phyloP scores from a whole-genome alignment of 2,888 invertebrate species.

The Watsonalla cultraria region DNA sequence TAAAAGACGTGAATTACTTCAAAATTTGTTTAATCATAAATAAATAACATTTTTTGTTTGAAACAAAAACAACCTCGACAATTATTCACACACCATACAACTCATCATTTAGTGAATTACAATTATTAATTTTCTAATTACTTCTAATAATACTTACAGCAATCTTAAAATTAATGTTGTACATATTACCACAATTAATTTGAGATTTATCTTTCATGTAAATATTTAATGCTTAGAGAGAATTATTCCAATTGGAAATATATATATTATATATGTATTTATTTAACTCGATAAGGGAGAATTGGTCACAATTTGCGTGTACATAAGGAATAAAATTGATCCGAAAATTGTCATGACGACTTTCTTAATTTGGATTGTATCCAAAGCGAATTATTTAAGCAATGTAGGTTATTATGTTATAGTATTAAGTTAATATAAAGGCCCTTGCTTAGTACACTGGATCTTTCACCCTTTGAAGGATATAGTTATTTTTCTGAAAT shows the following conservation, averaged over 20 bases:
- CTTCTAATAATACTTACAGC: constrained; percentile 78
- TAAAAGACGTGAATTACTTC: constrained; percentile 52
- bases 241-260: constrained; percentile 64
- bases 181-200: constrained; percentile 76
- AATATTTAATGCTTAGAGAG: constrained; percentile 73
- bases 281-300: constrained; percentile 32
- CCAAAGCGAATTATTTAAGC: neutral
- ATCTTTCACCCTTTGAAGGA: neutral
- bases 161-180: constrained; percentile 73
- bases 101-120: constrained; percentile 72
- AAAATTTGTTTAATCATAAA: constrained; percentile 78
- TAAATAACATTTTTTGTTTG: constrained; percentile 78
- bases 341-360: neutral
- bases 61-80: constrained; percentile 76
- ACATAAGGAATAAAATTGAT: constrained; percentile 14
- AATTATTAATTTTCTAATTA: constrained; percentile 73
- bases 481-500: constrained; percentile 4
- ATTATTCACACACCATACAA: constrained; percentile 74
- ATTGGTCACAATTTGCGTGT: constrained; percentile 54
- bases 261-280: constrained; percentile 44
- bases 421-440: neutral
- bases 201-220: constrained; percentile 71
- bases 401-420: no score
- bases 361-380: neutral
- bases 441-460: neutral